Base-by-base conservation (phyloP, 2,113 vertebrate genomes). In the Furnarius figulus region DNA sequence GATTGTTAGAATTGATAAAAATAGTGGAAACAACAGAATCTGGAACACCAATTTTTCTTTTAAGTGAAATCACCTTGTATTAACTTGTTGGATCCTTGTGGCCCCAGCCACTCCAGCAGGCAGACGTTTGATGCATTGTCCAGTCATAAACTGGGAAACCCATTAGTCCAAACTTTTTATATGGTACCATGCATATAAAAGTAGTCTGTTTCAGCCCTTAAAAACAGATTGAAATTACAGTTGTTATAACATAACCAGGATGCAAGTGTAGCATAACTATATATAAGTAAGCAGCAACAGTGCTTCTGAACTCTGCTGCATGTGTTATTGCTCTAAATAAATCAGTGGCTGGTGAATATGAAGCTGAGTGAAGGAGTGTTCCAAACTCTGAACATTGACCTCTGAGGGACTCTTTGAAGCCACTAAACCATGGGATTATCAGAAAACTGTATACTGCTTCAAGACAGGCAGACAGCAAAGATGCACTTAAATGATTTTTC, bases 401-500 rank as follows among this genome's bases (percentile, higher is more conserved):
- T 89, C 58, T 83, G 78, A 90, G 35, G 53, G 88, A 35, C 58
- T 93, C 40, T 67, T 58, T 23, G 53, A 72, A 82, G 90, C 44
- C 53, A 63, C 59, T 80, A 68, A 92, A 14, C 50, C 2, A 14
- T 18, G 75, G 65, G 82, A 52, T 70, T 86, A 37, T 91, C 86
- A 93, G 52, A 71, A 83, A 73, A 68, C 55, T 73, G 40, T 65
- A 59, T 40, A 52, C 44, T 79, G 42, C 68, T 93, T 75, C 0
- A 14, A 94, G 80, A 73, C 23, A 70, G 65, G 61, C 73, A 97
- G 85, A 24, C 23, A 90, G 66, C 55, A 91, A 61, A 95, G 85
- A 40, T 85, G 65, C 80, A 87, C 86, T 92, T 93, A 82, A 85
- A 90, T 73, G 55, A 75, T 93, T 95, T 90, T 93, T 79, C 65